These are phyloP conservation scores for Brotogeris chrysoptera DNA, from an alignment of 2,797 vertebrate genomes.

Conservation along the genomic window DNA sequence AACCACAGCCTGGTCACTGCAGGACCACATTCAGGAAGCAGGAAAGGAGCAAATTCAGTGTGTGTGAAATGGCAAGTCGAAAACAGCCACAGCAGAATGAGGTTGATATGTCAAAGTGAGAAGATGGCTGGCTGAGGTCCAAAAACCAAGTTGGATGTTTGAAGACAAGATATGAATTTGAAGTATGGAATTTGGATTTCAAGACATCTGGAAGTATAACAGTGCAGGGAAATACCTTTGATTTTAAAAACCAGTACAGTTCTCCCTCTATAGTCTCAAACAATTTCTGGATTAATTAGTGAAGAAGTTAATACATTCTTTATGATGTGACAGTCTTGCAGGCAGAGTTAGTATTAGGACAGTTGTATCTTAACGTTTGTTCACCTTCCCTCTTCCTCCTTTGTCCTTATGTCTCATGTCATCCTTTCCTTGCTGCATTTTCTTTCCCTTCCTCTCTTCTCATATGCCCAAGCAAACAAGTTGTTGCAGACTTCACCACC, in stretches of 20 bases:
- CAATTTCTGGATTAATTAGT: not conserved
- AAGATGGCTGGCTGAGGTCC: not conserved
- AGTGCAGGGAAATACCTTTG: not conserved
- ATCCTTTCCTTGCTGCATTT: not conserved
- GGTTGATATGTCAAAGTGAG: not conserved
- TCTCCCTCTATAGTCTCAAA: not conserved
- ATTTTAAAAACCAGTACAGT: not conserved
- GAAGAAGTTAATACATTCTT: not conserved
- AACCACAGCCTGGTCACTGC: not conserved
- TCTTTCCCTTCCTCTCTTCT: not conserved
- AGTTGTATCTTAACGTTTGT: not conserved
- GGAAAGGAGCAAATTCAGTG: not conserved
- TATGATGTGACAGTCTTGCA: not conserved
- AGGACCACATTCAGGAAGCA: not conserved
- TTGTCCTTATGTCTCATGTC: not conserved
- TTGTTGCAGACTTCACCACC: not conserved
- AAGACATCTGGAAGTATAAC: not conserved
- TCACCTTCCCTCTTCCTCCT: not conserved
- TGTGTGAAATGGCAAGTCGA: not conserved
- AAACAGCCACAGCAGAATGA: not conserved
- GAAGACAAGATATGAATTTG: not conserved
- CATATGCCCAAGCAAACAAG: not conserved
- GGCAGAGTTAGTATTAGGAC: not conserved
- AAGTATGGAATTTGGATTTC: not conserved
- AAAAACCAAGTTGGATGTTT: not conserved